Evolutionary conservation across 2,113 vertebrate genomes (phyloP).

Genomic region (Corapipo altera): DNA sequence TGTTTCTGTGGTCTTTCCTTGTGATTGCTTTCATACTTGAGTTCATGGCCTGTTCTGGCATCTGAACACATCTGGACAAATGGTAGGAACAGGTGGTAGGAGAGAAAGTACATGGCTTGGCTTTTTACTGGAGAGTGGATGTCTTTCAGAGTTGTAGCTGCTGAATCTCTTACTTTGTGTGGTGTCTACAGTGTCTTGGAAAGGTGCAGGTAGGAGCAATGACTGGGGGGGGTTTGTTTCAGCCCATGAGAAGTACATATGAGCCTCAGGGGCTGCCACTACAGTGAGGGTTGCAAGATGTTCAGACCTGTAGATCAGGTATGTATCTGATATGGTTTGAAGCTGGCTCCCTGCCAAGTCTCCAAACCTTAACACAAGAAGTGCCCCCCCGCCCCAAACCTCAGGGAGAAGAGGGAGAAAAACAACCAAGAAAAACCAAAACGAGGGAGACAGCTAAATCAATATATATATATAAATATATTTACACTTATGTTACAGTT

Average conservation of each 20-base stretch:
- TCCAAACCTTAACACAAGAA: no score
- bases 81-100: background rate
- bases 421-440: no score
- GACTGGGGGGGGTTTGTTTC: rapidly evolving
- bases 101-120: background rate
- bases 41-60: background rate
- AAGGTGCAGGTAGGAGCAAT: background rate
- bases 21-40: rapidly evolving
- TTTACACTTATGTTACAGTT: no score
- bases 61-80: background rate
- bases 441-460: no score
- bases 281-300: no score
- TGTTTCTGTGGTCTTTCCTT: background rate
- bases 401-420: no score
- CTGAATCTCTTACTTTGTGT: background rate
- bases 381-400: no score
- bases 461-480: no score
- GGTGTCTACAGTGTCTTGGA: background rate
- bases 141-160: background rate
- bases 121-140: background rate
- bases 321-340: no score
- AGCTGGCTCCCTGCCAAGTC: no score
- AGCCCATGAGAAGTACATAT: background rate
- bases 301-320: background rate
- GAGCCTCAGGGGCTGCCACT: background rate